Evolutionary conservation across 2,888 invertebrate species (phyloP), one percentile per base, ranked within the genome.

Genomic region (Zaprionus lineosus): DNA sequence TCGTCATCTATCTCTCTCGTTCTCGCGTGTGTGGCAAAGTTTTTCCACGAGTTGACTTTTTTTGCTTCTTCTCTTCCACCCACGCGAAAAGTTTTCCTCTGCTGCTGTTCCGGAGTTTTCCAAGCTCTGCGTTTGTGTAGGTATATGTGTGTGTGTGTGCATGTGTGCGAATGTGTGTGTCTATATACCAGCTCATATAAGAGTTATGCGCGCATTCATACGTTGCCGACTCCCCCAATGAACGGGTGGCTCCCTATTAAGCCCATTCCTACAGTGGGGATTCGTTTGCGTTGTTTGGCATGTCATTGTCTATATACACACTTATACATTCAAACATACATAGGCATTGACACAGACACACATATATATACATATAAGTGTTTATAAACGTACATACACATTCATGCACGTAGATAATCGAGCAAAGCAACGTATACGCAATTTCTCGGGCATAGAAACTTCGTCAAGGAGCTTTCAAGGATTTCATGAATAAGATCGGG

Each of bases 121-220:
- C 73, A 51, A 60, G 67, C 61, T 67, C 48, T 73, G 56, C 64
- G 65, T 77, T 41, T 60, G 28, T 53, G 24, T 65, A 34, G 58
- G 44, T 39, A 31, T 41, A 46, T 36, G 31, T 43, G 52, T 28
- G 47, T 44, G 39, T 58, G 43, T 56, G 21, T 53, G 29, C 52
- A 29, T 48, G 36, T 46, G 36, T 55, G 41, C 63, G 33, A 53
- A 37, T 53, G 40, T 60, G 44, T 57, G 16, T 19, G 36, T 26
- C 59, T 68, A 77, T 71, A 75, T 81, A 73, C 79, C 15, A 58
- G 44, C 75, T 79, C 84, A 79, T 78, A 75, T 70, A 82, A 74
- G 82, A 82, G 79, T 84, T 84, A 84, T 73, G 70, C 73, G 66
- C 72, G 60, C 76, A 78, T 75, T 73, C 82, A 74, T 70, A 66